Base-by-base conservation (phyloP, 2,888 invertebrate genomes). In the Lasioglossum vierecki region DNA sequence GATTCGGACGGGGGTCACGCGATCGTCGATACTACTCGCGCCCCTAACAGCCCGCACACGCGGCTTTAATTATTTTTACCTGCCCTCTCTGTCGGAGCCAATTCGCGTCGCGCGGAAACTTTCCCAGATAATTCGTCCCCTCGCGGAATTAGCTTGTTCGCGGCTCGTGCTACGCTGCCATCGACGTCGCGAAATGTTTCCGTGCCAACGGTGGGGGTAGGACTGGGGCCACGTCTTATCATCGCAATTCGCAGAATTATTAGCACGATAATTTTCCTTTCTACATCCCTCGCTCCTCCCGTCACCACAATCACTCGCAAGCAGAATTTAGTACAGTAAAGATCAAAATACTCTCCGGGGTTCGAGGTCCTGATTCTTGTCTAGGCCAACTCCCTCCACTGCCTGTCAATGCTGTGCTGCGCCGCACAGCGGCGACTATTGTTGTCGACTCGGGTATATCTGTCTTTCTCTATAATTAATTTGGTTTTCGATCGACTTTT, bases 1-100 rank as follows among this genome's bases (percentile, higher is more conserved):
- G 90, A 92, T 91, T 84, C 85, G 77, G 83, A 73, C 60, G 82
- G 82, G 46, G 82, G 88, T 90, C 92, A 92, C 91, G 92, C 92
- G 85, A 90, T 85, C 87, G 76, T 63, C 88, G 87, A 91, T 90
- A 87, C 87, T 90, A 86, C 87, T 84, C 80, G 72, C 79, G 73
- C 83, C 66, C 66, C 35, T 35, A 26, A 35, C 18, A 30, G 66
- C 66, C 66, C 26, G 30, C 15, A 8, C 77, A 66, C 70, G 63
- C 74, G 46, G 74, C 71, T 49, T 72, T 89, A 88, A 89, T 89
- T 89, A 89, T 89, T 89, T 89, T 89, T 88, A 68, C 60, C 79
- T 70, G 73, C 66, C 77, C n/a, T 57, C 73, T 74, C 66, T 80
- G 44, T 73, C 72, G 35, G 30, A 70, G 70, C 60, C 79, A 53